Conservation (phyloP, 2,888 invertebrate species). For the Aspidapion aeneum region DNA sequence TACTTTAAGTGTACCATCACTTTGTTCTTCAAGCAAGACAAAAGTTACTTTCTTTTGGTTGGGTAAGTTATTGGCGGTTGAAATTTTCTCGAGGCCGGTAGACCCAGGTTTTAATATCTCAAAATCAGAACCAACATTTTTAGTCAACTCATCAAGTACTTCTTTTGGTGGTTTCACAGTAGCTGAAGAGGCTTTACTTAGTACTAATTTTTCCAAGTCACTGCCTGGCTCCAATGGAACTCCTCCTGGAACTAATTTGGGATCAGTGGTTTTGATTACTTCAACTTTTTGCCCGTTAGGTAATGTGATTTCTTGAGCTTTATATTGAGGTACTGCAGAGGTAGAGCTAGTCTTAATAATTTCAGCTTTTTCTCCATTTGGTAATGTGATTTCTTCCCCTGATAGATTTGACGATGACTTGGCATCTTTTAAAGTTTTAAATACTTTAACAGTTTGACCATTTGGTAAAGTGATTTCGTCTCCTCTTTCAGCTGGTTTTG, state of each 20-base stretch:
- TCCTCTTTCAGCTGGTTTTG: conserved; percentile 46
- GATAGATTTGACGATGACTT: conserved; percentile 11
- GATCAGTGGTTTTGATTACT: conserved; percentile 60
- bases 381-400: conserved; percentile 18
- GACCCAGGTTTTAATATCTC: conserved; percentile 75
- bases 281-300: conserved; percentile 45
- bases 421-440: conserved; percentile 46
- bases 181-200: conserved; percentile 50
- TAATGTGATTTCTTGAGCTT: conserved; percentile 41
- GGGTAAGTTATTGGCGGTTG: conserved; percentile 58
- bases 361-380: conserved; percentile 22
- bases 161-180: conserved; percentile 62
- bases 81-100: conserved; percentile 69
- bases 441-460: conserved; percentile 70
- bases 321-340: conserved; percentile 22
- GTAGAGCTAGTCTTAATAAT: conserved; percentile 23
- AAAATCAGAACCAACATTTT: conserved; percentile 75
- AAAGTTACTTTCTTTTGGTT: conserved; percentile 80
- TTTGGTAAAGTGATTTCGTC: conserved; percentile 66
- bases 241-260: conserved; percentile 56
- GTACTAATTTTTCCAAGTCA: conserved; percentile 41
- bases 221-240: conserved; percentile 48
- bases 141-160: conserved; percentile 74
- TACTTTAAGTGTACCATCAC: conserved; percentile 81
- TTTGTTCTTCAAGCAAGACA: conserved; percentile 81